These are phyloP conservation scores for Hydrophis major DNA, from an alignment of 2,797 vertebrate genomes.

Conservation along the genomic window DNA sequence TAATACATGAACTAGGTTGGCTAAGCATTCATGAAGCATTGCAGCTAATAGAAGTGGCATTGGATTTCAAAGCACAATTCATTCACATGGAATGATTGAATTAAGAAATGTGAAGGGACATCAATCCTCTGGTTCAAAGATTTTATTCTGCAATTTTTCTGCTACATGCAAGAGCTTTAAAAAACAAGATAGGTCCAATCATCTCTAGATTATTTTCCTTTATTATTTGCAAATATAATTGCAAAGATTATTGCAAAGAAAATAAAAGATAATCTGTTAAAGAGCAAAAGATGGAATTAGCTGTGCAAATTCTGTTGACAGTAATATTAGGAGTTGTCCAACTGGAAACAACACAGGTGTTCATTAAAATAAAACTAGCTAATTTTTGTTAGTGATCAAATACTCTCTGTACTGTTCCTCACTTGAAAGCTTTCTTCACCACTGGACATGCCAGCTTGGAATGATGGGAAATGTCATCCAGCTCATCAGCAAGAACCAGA, in stretches of 20 bases:
- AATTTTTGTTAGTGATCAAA: neutral
- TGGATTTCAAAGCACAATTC: neutral
- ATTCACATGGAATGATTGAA: neutral
- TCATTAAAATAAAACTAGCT: neutral
- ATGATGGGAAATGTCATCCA: neutral
- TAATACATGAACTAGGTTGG: neutral
- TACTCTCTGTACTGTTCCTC: neutral
- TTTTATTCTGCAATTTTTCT: neutral
- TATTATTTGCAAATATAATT: no score
- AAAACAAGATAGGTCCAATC: neutral
- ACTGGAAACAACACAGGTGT: neutral
- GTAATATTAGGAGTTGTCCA: neutral
- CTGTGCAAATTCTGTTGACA: neutral
- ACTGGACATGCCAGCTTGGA: neutral
- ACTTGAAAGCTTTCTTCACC: neutral
- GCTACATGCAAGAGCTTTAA: neutral
- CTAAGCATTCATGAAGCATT: neutral
- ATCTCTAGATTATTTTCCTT: neutral
- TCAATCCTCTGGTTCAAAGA: neutral
- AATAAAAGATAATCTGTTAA: neutral
- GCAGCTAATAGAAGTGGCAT: neutral
- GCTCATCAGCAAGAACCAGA: neutral
- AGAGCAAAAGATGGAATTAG: neutral
- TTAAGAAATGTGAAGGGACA: neutral
- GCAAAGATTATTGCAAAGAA: neutral